Evolutionary conservation across 2,888 invertebrate genomes (phyloP), one percentile per base, ranked within the genome.

Genomic region (Eupeodes luniger): DNA sequence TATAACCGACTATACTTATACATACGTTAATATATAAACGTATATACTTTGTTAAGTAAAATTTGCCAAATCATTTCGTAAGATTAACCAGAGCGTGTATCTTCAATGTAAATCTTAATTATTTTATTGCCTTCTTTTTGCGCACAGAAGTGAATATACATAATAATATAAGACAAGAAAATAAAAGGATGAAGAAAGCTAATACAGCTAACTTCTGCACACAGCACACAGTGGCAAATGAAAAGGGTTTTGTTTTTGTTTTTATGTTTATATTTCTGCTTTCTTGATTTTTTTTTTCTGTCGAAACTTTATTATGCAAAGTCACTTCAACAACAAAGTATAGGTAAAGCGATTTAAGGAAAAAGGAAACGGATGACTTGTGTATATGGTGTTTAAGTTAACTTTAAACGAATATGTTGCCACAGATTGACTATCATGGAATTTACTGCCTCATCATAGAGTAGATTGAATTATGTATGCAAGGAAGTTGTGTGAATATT

Each of bases 41-140:
- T 27, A 12, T 5, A 5, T 27, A 69, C 49, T 72, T 36, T 49
- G n/a, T 70, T 77, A 44, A 40, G 49, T 59, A 57, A 72, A 66
- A 82, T 70, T 57, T 51, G 70, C 57, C 44, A 78, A 78, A 78
- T 74, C 78, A 82, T 64, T 66, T 75, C 51, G 51, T 64, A 40
- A 55, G 75, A 69, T 76, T 80, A 80, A 62, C 72, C 75, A 75
- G 69, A 81, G 67, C 81, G 61, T 78, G 85, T 74, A 75, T 70
- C 49, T 86, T n/a, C n/a, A 69, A 77, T 85, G 81, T 76, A 72
- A 70, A 75, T 86, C 75, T 79, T 86, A 82, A 86, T 86, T 82
- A 74, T 82, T 79, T 79, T 70, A 86, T 86, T 82, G 74, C 64
- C 69, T 62, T 66, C 62, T 57, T 49, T 72, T 72, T 47, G n/a